Evolutionary conservation across 1,140 invertebrate genomes (phyloP).

Genomic region (Trichonephila clavipes): DNA sequence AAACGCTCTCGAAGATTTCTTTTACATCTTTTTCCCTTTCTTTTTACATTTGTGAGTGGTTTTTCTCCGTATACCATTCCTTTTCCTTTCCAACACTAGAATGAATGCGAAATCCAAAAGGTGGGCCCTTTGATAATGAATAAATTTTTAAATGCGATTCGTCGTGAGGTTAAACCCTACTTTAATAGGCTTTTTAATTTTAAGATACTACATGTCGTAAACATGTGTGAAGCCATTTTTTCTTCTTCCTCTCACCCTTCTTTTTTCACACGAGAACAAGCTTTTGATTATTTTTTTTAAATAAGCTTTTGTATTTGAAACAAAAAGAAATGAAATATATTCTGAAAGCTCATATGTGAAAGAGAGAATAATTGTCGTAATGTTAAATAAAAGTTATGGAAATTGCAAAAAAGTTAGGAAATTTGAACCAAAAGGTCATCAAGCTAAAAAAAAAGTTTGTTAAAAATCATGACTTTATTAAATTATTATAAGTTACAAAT

Average conservation of each 20-base stretch:
- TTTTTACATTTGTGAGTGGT: neutral
- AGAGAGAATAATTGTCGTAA: neutral
- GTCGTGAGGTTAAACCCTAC: constrained; percentile 16
- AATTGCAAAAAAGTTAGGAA: neutral
- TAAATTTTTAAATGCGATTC: constrained; percentile 59
- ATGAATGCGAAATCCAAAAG: constrained; percentile 8
- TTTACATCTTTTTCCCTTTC: neutral
- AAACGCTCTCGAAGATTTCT: constrained; percentile 35
- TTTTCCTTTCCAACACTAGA: neutral
- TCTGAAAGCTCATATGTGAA: too few relatives aligned
- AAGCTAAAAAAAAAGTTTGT: too few relatives aligned
- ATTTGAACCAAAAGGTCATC: too few relatives aligned
- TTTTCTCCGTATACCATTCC: neutral
- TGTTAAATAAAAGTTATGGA: neutral
- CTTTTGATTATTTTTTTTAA: neutral
- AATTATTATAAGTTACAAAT: too few relatives aligned
- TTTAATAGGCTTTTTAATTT: constrained; percentile 57
- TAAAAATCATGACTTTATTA: too few relatives aligned
- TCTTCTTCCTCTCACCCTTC: neutral
- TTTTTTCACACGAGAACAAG: neutral
- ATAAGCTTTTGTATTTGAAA: neutral
- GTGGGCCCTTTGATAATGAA: neutral
- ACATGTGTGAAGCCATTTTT: neutral
- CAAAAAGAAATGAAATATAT: neutral
- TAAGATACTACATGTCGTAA: constrained; percentile 35